Percentiles rank a stretch among this genome's conserved stretches.
These are phyloP conservation scores for Aradophagus sp. DNA, from an alignment of 1,140 invertebrate genomes.

Conservation along the genomic window DNA sequence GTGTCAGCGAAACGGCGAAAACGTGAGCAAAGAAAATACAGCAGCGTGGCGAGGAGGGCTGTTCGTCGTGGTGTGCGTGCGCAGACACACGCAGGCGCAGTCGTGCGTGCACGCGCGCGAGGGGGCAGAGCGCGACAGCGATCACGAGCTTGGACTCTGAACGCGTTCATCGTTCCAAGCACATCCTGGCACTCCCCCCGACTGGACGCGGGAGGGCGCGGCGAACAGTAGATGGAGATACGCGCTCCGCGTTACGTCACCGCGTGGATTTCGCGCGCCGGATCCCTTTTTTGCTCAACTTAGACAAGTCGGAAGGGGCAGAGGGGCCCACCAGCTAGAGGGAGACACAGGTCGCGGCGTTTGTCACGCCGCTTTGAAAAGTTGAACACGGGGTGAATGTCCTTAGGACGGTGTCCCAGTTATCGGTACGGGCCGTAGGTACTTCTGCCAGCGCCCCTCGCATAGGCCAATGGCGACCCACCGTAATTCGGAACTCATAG, in stretches of 20 bases:
- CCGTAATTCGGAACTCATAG: too few species aligned
- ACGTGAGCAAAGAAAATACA: too few species aligned
- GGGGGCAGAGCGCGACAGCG: conserved; percentile 39
- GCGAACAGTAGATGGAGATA: conserved; percentile 64
- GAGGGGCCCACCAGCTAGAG: background rate
- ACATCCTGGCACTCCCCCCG: conserved; percentile 74
- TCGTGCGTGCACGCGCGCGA: conserved; percentile 1
- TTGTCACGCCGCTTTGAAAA: conserved; percentile 41
- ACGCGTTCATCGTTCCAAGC: conserved; percentile 72
- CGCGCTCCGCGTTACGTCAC: conserved; percentile 52
- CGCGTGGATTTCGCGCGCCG: conserved; percentile 37
- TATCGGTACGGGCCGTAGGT: conserved; percentile 31
- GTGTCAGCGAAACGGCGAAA: too few species aligned
- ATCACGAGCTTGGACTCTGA: conserved; percentile 60
- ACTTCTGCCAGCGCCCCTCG: conserved; percentile 17
- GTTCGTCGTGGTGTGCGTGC: too few species aligned
- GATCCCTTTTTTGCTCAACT: conserved; percentile 1
- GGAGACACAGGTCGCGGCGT: conserved; percentile 8
- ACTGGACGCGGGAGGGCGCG: conserved; percentile 60
- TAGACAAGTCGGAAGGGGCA: too few species aligned
- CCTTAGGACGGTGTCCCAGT: conserved; percentile 50
- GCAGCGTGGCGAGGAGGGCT: too few species aligned
- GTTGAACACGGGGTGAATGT: conserved; percentile 44
- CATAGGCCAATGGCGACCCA: too few species aligned
- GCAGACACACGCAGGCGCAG: too few species aligned